Conservation (phyloP, 2,113 vertebrate species). For the Amblyornis subalaris region DNA sequence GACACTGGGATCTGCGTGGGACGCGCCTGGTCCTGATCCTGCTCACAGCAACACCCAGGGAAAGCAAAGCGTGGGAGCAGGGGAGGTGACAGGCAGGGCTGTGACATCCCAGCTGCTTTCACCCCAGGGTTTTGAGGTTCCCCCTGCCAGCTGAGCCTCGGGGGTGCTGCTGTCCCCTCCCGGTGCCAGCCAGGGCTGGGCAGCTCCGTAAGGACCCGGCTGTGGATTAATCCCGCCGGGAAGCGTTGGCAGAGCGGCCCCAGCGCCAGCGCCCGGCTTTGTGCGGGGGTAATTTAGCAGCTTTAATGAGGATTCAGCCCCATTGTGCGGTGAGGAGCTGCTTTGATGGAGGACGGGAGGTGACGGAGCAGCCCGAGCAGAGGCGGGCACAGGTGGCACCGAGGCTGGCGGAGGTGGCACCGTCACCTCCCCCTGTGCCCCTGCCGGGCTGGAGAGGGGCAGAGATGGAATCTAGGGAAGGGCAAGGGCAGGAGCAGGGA, state of each 20-base stretch:
- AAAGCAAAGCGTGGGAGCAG: neutral
- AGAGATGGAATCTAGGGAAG: neutral
- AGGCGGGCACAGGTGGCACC: neutral
- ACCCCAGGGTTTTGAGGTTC: neutral
- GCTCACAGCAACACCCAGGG: accelerated
- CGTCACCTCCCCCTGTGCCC: neutral
- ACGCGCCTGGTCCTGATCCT: neutral
- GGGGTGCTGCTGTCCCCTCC: neutral
- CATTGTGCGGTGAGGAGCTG: neutral
- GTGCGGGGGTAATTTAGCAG: conserved; percentile 33
- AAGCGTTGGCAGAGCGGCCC: neutral
- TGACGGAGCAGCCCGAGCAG: neutral
- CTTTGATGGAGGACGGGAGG: conserved; percentile 13
- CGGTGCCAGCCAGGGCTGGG: neutral
- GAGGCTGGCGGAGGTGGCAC: neutral
- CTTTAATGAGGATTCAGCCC: conserved; percentile 33
- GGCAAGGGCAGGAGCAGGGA: neutral
- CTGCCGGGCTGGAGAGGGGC: neutral
- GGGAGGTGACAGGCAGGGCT: neutral
- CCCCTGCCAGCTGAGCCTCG: neutral
- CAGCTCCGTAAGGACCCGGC: neutral
- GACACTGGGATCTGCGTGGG: accelerated
- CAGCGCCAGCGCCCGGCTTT: neutral
- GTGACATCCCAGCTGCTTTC: too few relatives aligned
- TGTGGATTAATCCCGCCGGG: neutral